phyloP scores from a whole-genome alignment of 2,113 vertebrate species.

The Chrysochloris asiatica region DNA sequence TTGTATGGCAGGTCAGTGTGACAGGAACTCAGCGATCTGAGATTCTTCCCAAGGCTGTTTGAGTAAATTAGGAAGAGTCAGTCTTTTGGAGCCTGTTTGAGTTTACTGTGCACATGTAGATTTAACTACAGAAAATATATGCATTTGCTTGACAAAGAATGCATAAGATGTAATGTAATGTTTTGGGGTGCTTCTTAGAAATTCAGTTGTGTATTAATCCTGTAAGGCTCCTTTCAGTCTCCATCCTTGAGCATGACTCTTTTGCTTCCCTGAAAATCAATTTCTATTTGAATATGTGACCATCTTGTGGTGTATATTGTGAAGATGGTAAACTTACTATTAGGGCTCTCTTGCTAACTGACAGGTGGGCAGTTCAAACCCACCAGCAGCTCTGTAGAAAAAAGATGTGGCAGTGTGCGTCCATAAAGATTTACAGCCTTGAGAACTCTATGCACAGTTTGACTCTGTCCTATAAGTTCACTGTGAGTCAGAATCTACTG shows the following conservation, averaged over 20 bases:
- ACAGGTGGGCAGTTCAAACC: too few species aligned
- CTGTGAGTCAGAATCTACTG: too few species aligned
- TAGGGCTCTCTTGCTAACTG: too few species aligned
- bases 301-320: slow-evolving; percentile 23
- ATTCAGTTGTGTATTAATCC: not conserved
- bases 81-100: not conserved
- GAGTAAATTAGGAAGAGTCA: not conserved
- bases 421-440: too few species aligned
- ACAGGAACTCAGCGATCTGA: not conserved
- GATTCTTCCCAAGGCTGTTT: not conserved
- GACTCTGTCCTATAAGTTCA: too few species aligned
- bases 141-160: not conserved
- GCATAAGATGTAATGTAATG: not conserved
- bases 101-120: not conserved
- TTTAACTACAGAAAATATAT: not conserved
- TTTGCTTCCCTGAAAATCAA: slow-evolving; percentile 26
- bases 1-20: not conserved
- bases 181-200: not conserved
- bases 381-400: too few species aligned
- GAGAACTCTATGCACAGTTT: too few species aligned
- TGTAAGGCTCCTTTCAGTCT: not conserved
- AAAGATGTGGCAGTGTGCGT: too few species aligned
- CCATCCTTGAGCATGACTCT: not conserved
- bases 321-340: not conserved
- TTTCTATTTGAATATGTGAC: slow-evolving; percentile 50